These are phyloP conservation scores for Aphyosemion australe DNA, from an alignment of 2,113 vertebrate genomes.

Conservation along the genomic window DNA sequence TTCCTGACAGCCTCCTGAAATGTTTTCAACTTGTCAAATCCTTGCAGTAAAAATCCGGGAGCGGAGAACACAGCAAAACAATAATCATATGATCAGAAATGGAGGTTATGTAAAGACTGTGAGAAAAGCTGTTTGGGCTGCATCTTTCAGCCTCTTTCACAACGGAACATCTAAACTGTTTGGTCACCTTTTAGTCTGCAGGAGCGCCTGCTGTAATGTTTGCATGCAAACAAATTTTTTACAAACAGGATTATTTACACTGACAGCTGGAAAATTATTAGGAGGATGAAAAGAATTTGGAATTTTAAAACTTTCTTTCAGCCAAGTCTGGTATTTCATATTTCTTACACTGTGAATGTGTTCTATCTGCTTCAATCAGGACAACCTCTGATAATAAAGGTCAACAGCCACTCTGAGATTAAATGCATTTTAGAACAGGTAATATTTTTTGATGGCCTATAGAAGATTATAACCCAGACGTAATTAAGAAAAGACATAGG, in stretches of 20 bases:
- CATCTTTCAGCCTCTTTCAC: slow-evolving; percentile 28
- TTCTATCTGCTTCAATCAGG: background rate
- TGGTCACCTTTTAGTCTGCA: slow-evolving; percentile 12
- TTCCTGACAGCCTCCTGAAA: slow-evolving; percentile 88
- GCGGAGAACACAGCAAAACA: slow-evolving; percentile 73
- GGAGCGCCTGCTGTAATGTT: slow-evolving; percentile 5
- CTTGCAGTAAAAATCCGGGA: slow-evolving; percentile 86
- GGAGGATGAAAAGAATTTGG: background rate
- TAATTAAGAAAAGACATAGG: background rate
- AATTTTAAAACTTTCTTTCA: no score
- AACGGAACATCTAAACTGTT: slow-evolving; percentile 25
- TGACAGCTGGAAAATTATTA: slow-evolving; percentile 9
- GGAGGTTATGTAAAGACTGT: slow-evolving; percentile 45
- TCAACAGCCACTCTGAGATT: no score
- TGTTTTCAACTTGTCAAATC: slow-evolving; percentile 87
- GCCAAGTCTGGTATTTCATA: no score
- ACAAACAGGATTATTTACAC: slow-evolving; percentile 30
- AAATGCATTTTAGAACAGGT: no score
- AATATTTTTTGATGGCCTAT: no score
- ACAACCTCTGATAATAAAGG: no score
- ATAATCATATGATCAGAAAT: slow-evolving; percentile 64
- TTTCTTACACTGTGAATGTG: background rate
- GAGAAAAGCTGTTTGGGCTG: slow-evolving; percentile 37
- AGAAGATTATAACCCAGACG: background rate
- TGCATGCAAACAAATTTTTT: slow-evolving; percentile 3